Evolutionary conservation across 2,888 invertebrate genomes (phyloP), one percentile per base, ranked within the genome.

Genomic region (Cheilosia pagana): DNA sequence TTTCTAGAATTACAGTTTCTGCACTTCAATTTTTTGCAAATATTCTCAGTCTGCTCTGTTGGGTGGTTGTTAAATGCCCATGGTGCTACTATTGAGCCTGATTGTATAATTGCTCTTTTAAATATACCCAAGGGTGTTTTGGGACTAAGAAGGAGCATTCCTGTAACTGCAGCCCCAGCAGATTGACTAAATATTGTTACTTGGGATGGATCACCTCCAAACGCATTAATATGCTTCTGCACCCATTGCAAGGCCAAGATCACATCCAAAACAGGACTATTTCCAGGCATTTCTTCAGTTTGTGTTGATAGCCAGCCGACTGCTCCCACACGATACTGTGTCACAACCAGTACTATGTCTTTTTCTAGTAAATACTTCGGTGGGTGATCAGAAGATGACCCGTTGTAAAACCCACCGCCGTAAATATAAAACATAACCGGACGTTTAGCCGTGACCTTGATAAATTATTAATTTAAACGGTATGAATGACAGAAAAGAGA

Each of bases 181-280:
- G 93, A 93, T 87, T 94, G 93, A 1, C 94, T 93, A 78, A 93
- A 92, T 45, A 94, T 89, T 1, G 94, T 94, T 0, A 94, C 92
- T 48, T 89, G 88, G 0, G 88, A 81, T 10, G 92, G 91, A 89
- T 94, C 92, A 3, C 94, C 94, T 16, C 93, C 93, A 86, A 94
- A 94, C 12, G 87, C 68, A 8, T 87, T 85, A 16, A 94, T 93
- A 87, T 94, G 89, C 25, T 91, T 88, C 60, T 92, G 91, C 5
- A 93, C 92, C 94, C 94, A 94, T 55, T 92, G 87, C 23, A 94
- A 87, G 0, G 93, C 93, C 53, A 92, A 76, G 1, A 93, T 87
- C 55, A 93, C 90, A 88, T 94, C 94, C 25, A 92, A 89, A 45
- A 94, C 88, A 0, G 93, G 93, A 74, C 92, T 93, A 89, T 94